Percentiles rank a stretch among this genome's conserved stretches.
Conservation (phyloP, 2,888 invertebrate genomes). For the Hylaea fasciaria region DNA sequence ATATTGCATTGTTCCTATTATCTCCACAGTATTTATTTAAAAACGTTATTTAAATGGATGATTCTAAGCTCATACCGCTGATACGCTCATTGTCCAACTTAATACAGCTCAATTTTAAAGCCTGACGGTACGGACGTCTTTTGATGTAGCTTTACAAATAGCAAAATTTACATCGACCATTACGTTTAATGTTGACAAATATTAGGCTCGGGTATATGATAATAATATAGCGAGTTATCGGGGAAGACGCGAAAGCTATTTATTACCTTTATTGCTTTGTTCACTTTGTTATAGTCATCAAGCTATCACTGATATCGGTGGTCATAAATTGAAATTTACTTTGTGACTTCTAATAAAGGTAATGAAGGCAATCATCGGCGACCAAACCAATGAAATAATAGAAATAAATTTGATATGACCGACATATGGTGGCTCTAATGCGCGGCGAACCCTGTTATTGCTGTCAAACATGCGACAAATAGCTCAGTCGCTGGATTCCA, state of each 20-base stretch:
- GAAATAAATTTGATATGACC: constrained; percentile 85
- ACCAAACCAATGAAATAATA: constrained; percentile 83
- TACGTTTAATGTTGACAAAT: constrained; percentile 37
- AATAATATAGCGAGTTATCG: constrained; percentile 56
- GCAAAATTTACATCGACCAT: constrained; percentile 33
- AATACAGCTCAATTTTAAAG: constrained; percentile 72
- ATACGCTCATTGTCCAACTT: constrained; percentile 74
- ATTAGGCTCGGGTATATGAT: constrained; percentile 35
- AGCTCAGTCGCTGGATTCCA: constrained; percentile 74
- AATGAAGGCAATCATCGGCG: constrained; percentile 82
- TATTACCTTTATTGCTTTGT: constrained; percentile 79
- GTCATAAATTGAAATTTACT: constrained; percentile 82
- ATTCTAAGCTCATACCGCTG: constrained; percentile 81
- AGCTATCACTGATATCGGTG: constrained; percentile 78
- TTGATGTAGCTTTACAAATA: constrained; percentile 46
- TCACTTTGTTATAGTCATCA: constrained; percentile 80
- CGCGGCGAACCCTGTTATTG: constrained; percentile 83
- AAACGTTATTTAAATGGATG: constrained; percentile 85
- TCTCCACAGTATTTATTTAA: constrained; percentile 83
- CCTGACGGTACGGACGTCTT: constrained; percentile 52
- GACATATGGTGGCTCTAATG: constrained; percentile 83
- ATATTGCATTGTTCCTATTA: constrained; percentile 85
- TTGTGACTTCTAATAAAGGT: constrained; percentile 82
- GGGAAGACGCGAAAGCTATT: constrained; percentile 67
- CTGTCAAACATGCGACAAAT: constrained; percentile 85